Base-by-base conservation (phyloP, 2,113 vertebrate genomes). In the Progne subis region DNA sequence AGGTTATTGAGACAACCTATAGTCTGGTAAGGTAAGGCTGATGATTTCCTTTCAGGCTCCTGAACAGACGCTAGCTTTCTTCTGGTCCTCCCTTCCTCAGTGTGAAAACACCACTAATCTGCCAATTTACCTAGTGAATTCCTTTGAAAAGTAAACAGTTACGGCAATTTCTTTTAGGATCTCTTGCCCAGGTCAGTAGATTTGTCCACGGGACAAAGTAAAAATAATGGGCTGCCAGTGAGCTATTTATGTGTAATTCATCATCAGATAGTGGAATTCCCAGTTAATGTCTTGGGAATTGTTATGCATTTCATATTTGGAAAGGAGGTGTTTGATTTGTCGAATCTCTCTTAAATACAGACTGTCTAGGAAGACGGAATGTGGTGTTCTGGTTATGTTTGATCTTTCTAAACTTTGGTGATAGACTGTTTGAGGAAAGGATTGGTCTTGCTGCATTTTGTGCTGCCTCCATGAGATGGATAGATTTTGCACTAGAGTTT, bases 181-280 rank as follows among this genome's bases (percentile, higher is more conserved):
- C 24, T 64, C 9, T 85, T 68, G 18, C 18, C 34, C 21, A 19
- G 67, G 59, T 87, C 52, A 47, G 12, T 92, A 64, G 49, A 49
- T 86, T 80, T 83, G n/a, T 85, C 25, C 29, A 76, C 11, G 0
- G 34, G 49, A 84, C 70, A 88, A 88, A 82, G 34, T 84, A 13
- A 77, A 88, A 88, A 60, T 18, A 9, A 56, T 90, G 69, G 85
- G 57, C 83, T 86, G 71, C 32, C 52, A 85, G 24, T 82, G 41
- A 94, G 53, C 18, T 84, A 53, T 79, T 93, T 91, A 56, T 69
- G 28, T 92, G 83, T 91, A 93, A 90, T 90, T 97, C 60, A 39
- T 50, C 70, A 70, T 88, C 32, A 63, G 56, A 68, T 67, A 34
- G 59, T 89, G 74, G 71, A 94, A 96, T 46, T 86, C 28, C 76